phyloP scores from a whole-genome alignment of 2,113 vertebrate genomes.

The Cyphomyrus plagiostoma region DNA sequence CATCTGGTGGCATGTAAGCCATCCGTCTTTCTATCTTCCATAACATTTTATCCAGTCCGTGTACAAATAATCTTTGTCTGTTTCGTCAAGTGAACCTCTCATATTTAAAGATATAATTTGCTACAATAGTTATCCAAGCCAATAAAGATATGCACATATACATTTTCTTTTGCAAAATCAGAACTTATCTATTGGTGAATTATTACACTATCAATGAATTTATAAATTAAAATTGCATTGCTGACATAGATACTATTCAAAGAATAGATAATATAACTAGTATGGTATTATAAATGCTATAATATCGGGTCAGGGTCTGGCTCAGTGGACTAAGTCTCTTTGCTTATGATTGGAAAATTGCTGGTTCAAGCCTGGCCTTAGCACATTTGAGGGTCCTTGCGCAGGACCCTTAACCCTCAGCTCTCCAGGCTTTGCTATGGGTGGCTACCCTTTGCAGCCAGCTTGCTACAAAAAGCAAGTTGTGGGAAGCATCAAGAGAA shows the following conservation, averaged over 20 bases:
- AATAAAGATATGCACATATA: neutral
- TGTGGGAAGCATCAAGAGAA: too few species aligned
- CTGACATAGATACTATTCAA: neutral
- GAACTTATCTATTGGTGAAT: neutral
- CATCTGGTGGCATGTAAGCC: neutral
- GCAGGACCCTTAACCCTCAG: too few species aligned
- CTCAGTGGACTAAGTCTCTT: too few species aligned
- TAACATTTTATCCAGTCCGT: neutral
- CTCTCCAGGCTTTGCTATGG: too few species aligned
- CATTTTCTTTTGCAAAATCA: neutral
- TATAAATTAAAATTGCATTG: neutral
- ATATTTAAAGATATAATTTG: neutral
- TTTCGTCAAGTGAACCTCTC: neutral
- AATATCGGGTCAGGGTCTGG: too few species aligned
- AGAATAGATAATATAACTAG: neutral
- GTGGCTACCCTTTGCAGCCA: too few species aligned
- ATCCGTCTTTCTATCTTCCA: neutral
- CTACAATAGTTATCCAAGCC: neutral
- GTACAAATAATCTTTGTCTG: neutral
- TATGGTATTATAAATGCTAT: neutral
- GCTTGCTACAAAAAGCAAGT: too few species aligned
- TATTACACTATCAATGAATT: neutral
- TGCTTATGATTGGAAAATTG: too few species aligned
- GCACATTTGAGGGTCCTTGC: too few species aligned
- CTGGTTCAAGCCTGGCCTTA: too few species aligned